Conservation (phyloP, 2,113 vertebrate genomes). For the Dipodomys spectabilis region DNA sequence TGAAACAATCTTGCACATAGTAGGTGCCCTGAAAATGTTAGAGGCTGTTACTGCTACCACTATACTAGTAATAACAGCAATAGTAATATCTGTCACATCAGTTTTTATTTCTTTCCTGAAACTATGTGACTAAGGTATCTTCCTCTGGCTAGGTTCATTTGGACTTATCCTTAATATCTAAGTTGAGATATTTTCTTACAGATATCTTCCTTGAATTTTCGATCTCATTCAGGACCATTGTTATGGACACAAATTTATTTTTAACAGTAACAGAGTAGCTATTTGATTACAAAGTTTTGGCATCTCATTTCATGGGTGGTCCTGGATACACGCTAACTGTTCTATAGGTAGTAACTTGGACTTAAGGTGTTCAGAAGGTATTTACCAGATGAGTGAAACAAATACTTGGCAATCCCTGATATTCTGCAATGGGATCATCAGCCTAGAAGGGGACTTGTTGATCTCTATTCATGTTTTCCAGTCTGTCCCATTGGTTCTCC, state of each 20-base stretch:
- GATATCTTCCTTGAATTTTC: not conserved
- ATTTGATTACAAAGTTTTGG: not conserved
- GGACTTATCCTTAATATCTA: not conserved
- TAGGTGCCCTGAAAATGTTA: not conserved
- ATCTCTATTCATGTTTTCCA: conserved; percentile 11
- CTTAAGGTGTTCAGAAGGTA: conserved; percentile 10
- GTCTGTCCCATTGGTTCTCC: not conserved
- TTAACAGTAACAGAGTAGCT: not conserved
- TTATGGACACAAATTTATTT: not conserved
- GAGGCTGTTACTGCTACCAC: not conserved
- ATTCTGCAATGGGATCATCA: not conserved
- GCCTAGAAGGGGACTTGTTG: not conserved
- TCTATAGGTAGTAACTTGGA: not conserved
- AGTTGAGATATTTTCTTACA: not conserved
- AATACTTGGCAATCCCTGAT: not conserved
- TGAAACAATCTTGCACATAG: not conserved
- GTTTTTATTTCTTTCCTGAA: conserved; percentile 5
- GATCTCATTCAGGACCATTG: not conserved
- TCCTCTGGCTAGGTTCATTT: not conserved
- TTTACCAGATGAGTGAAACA: not conserved
- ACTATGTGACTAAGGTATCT: not conserved
- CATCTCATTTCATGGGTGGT: not conserved
- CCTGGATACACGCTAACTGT: not conserved
- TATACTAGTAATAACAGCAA: not conserved
- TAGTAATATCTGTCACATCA: not conserved